Evolutionary conservation across 2,888 invertebrate genomes (phyloP), one percentile per base, ranked within the genome.

Genomic region (Yponomeuta evonymella): DNA sequence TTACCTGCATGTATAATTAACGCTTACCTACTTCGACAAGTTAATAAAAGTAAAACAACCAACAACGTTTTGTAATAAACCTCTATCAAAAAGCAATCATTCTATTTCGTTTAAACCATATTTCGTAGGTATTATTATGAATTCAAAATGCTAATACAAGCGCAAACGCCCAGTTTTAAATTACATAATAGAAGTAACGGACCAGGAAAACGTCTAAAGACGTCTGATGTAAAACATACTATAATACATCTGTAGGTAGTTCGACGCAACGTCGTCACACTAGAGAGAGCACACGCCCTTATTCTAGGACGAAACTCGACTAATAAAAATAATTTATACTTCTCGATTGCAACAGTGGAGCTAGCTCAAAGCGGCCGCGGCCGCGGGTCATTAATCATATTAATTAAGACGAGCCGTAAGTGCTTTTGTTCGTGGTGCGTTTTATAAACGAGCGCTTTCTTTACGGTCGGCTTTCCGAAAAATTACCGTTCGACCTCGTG

Each of bases 311-410:
- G 86, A 87, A 62, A 36, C 51, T 51, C 87, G 85, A 86, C 86
- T 88, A 89, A 91, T 90, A 88, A 87, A 90, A 89, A 91, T 90
- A 91, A 92, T 91, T 90, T 90, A 89, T 91, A 58, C 51, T 89
- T 87, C 88, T 87, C 88, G 89, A 91, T 91, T 90, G 89, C 87
- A 88, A 85, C 84, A 86, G 86, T 87, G 85, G 88, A 80, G 78
- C 79, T 82, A 86, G 87, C 88, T 90, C 88, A 88, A 89, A 88
- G 82, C 82, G 74, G 84, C 90, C 91, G 90, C 86, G 76, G 80
- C 81, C 77, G 78, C 78, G 82, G 79, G 79, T 87, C 90, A 91
- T 92, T 88, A 90, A 92, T 92, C 91, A 92, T 87, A 88, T 88
- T 91, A 92, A 92, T 92, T 90, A 90, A 90, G 90, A 92, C 86